Evolutionary conservation across 1,140 invertebrate genomes (phyloP), one percentile per base, ranked within the genome.

Genomic region (Neodiprion lecontei): DNA sequence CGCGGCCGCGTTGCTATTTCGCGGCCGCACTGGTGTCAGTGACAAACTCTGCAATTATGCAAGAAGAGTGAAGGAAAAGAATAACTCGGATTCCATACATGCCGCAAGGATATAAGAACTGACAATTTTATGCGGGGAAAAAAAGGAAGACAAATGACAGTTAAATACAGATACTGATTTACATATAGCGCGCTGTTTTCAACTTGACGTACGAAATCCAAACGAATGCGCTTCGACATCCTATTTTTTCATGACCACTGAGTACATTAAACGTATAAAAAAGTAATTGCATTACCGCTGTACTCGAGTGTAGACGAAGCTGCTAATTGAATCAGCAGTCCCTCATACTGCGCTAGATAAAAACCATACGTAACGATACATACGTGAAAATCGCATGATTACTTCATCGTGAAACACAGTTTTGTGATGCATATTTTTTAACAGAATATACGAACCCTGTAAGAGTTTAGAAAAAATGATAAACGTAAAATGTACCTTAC

Each of bases 11-110:
- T 75, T 78, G 78, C 69, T 61, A 61, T 61, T 12, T 70, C 82
- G 84, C 79, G 86, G 81, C 76, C 84, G 85, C 71, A 83, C 82
- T 76, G 84, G 87, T 67, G 89, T 89, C 81, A 90, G 79, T 82
- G 89, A 89, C 76, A 90, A 78, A 67, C 88, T 89, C 89, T 89
- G 76, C n/a, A 80, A 40, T 40, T 40, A 40, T 40, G 28, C 28
- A 61, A 61, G 53, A 61, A 14, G n/a, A 28, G 73, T 72, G 7
- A n/a, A 48, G 47, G 7, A 69, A 73, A 71, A 14, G 8, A 67
- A 65, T 14, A 7, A 23, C 17, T 21, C 17, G 17, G 17, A 21
- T 21, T 21, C 17, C 17, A 21, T 21, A 21, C 17, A 21, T 21
- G 17, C 17, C 17, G 17, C 17, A 21, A 21, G 17, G 17, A 21